Percentiles rank a stretch among this genome's conserved stretches.
These are phyloP conservation scores for Drosophila sucinea DNA, from an alignment of 1,140 invertebrate species.

Conservation along the genomic window DNA sequence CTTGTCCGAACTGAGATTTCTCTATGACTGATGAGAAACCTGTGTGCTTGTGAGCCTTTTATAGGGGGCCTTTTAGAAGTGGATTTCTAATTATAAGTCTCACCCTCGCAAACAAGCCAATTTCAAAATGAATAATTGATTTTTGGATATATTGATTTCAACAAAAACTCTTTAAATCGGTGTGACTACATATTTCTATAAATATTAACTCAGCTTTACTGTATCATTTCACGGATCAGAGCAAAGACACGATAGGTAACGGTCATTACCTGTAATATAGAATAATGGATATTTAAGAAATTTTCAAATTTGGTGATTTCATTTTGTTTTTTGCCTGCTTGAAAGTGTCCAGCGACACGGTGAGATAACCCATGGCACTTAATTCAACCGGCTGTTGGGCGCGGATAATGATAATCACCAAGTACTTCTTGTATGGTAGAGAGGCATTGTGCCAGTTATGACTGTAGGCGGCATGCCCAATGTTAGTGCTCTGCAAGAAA, in stretches of 20 bases:
- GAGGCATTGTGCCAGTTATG: conserved; percentile 62
- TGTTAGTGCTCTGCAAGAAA: conserved; percentile 33
- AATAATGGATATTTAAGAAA: neutral
- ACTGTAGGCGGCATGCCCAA: conserved; percentile 43
- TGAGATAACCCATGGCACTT: conserved; percentile 53
- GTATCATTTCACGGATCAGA: conserved; percentile 52
- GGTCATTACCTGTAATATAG: conserved; percentile 51
- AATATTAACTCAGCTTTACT: conserved; percentile 12
- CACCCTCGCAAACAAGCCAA: too few species aligned
- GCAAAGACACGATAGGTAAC: conserved; percentile 58
- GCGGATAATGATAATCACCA: conserved; percentile 54
- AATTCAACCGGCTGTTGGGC: conserved; percentile 51
- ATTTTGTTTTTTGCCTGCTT: conserved; percentile 44
- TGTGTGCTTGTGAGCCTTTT: neutral
- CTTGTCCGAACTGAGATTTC: too few species aligned
- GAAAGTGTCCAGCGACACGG: conserved; percentile 59
- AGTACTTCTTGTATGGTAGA: conserved; percentile 51
- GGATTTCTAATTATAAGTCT: too few species aligned
- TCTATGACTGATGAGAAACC: neutral
- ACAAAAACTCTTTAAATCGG: neutral
- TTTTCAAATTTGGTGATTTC: neutral
- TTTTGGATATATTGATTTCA: neutral
- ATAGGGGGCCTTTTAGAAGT: neutral
- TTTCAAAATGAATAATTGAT: neutral
- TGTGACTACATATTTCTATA: too few species aligned